Evolutionary conservation across 2,888 invertebrate genomes (phyloP).

Genomic region (Aphodius granarius): DNA sequence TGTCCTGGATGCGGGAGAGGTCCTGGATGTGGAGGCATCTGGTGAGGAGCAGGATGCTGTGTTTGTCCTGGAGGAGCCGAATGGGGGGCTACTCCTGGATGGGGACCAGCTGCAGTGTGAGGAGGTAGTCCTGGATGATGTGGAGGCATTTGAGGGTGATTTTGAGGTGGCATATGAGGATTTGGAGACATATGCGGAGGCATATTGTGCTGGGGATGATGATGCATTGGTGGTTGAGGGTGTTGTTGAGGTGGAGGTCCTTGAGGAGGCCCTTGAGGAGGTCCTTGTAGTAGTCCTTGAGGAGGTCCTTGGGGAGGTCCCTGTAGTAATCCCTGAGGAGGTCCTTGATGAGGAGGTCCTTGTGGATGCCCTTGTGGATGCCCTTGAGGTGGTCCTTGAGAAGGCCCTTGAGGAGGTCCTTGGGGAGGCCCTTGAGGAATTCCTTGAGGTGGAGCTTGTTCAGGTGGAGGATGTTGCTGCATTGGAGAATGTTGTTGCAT

Average conservation of each 20-base stretch:
- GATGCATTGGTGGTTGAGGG: constrained; percentile 22
- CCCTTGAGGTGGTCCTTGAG: constrained; percentile 26
- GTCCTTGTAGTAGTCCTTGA: too few species aligned
- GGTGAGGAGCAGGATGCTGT: constrained; percentile 5
- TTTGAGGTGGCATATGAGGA: constrained; percentile 34
- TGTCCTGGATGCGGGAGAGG: too few species aligned
- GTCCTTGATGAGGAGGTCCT: constrained; percentile 25
- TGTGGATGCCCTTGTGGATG: constrained; percentile 15
- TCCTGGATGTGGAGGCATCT: constrained; percentile 33
- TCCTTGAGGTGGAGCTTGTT: constrained; percentile 28
- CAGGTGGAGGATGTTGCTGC: constrained; percentile 36
- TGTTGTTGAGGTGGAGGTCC: constrained; percentile 25
- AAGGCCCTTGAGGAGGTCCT: constrained; percentile 34
- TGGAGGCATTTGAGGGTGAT: constrained; percentile 29
- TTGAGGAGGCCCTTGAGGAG: constrained; percentile 34
- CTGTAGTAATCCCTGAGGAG: too few species aligned
- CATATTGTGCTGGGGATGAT: constrained; percentile 31
- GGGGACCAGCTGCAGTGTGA: constrained; percentile 22
- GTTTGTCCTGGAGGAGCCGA: constrained; percentile 25
- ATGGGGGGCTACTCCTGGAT: constrained; percentile 24
- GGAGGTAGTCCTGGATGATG: constrained; percentile 21
- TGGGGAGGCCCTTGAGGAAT: too few species aligned
- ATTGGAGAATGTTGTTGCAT: constrained; percentile 31
- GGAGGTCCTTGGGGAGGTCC: not conserved
- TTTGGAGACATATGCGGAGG: constrained; percentile 34